These are phyloP conservation scores for Brachyptera putata DNA, from an alignment of 2,888 invertebrate genomes.

Conservation along the genomic window DNA sequence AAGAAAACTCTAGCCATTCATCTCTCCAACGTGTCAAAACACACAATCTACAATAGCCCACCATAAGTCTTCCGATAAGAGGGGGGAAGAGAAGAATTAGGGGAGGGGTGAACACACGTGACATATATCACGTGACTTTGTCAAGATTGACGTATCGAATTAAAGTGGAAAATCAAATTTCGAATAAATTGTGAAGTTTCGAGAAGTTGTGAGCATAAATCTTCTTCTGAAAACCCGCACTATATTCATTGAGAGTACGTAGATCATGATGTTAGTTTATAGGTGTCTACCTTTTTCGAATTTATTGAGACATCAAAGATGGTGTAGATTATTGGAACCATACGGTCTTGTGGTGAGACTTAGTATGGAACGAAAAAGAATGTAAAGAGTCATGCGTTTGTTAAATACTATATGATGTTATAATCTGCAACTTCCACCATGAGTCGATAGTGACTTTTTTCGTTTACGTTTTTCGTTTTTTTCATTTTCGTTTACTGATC, in stretches of 20 bases:
- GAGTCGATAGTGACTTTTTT: too few species aligned
- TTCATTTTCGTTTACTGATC: too few species aligned
- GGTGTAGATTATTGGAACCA: background rate
- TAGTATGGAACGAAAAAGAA: too few species aligned
- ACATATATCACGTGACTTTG: constrained; percentile 18
- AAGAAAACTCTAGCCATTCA: constrained; percentile 29
- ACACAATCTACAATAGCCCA: constrained; percentile 25
- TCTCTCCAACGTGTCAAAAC: constrained; percentile 30
- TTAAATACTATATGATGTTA: too few species aligned
- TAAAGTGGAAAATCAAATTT: constrained; percentile 21
- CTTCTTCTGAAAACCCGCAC: background rate
- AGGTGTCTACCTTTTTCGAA: background rate
- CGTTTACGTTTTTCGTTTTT: too few species aligned
- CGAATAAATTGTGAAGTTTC: constrained; percentile 17
- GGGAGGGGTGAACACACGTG: constrained; percentile 2
- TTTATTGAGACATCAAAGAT: constrained; percentile 1
- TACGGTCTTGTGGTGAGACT: too few species aligned
- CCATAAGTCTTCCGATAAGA: constrained; percentile 2
- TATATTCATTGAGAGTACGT: constrained; percentile 7
- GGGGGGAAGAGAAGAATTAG: too few species aligned
- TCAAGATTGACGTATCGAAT: constrained; percentile 17
- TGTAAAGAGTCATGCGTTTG: too few species aligned
- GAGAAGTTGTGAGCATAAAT: constrained; percentile 14
- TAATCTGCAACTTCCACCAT: too few species aligned
- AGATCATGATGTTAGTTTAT: background rate